phyloP scores from a whole-genome alignment of 2,113 vertebrate species.

The Electrona antarctica region DNA sequence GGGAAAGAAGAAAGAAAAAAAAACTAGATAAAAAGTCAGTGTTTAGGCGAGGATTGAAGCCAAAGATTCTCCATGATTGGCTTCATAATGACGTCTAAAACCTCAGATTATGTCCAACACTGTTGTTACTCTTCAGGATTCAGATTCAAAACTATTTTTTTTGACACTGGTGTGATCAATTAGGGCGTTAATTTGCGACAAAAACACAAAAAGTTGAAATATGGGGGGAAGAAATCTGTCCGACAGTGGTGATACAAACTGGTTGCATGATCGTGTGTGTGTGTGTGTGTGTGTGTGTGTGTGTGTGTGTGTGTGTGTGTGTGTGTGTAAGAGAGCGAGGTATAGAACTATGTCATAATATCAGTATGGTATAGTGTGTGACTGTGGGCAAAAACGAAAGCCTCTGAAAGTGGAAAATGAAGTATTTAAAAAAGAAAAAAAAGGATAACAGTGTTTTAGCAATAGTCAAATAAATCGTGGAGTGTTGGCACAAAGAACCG shows the following conservation, averaged over 20 bases:
- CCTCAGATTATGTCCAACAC: no score
- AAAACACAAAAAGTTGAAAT: no score
- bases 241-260: no score
- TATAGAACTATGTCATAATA: not conserved
- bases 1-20: not conserved
- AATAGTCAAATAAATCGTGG: not conserved
- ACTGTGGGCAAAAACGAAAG: not conserved
- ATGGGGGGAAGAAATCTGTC: no score
- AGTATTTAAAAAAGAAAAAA: not conserved
- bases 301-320: slow-evolving; percentile 8
- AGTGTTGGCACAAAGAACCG: slow-evolving; percentile 15
- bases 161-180: no score
- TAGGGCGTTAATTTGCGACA: no score
- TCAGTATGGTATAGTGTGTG: no score
- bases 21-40: not conserved
- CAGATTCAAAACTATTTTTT: no score
- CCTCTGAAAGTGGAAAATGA: no score
- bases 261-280: no score
- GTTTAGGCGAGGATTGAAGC: not conserved
- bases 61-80: slow-evolving; percentile 8
- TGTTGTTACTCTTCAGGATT: no score
- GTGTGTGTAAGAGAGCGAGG: not conserved
- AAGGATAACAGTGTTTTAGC: not conserved
- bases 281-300: not conserved
- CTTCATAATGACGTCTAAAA: slow-evolving; percentile 20